Conservation (phyloP, 2,888 invertebrate genomes). For the Metellina segmentata region DNA sequence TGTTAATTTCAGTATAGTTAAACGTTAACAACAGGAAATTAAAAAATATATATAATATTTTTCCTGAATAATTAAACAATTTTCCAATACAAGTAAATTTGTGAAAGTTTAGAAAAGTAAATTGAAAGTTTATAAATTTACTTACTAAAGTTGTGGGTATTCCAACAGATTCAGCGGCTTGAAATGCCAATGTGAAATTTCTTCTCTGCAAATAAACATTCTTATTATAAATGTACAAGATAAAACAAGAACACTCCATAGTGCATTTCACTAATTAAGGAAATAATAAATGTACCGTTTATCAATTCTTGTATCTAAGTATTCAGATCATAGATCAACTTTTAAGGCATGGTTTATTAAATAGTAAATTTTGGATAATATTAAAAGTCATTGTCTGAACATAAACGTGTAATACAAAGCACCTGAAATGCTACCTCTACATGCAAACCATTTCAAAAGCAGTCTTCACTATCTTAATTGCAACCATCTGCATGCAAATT, state of each 20-base stretch:
- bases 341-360: no score
- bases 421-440: no score
- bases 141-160: constrained; percentile 93
- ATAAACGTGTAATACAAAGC: no score
- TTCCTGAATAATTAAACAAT: not conserved
- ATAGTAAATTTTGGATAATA: no score
- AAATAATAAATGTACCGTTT: no score
- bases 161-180: constrained; percentile 94
- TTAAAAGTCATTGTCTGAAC: no score
- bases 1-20: not conserved
- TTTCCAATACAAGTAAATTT: not conserved
- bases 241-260: not conserved
- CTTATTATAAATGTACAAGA: not conserved
- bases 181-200: constrained; percentile 94
- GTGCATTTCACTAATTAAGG: no score
- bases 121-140: not conserved
- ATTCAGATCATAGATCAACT: no score
- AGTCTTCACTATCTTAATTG: no score
- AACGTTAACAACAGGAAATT: not conserved
- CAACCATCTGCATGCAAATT: no score
- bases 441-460: no score
- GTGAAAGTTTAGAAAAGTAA: not conserved
- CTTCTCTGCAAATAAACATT: constrained; percentile 83
- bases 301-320: no score
- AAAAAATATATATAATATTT: not conserved